A percentile compares a stretch with the other conserved stretches of the same genome.
Conservation (phyloP, 64 coral and sea anemone genomes). For the Stichodactyla mertensii region DNA sequence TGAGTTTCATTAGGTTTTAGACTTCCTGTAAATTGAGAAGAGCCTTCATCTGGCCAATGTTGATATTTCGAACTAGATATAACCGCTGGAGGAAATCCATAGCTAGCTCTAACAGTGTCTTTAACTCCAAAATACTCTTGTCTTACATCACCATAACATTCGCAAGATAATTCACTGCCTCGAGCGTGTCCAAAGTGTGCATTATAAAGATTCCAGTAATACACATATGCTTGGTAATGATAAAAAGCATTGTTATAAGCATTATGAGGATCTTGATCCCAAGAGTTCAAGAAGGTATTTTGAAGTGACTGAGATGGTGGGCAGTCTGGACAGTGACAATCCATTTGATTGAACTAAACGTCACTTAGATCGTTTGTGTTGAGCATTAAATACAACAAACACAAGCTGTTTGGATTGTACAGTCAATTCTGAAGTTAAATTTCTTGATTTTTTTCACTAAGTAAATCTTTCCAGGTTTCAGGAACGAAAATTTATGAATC, state of each 20-base stretch:
- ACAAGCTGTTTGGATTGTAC: too few relatives aligned
- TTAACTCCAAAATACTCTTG: not conserved
- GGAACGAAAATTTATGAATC: not conserved
- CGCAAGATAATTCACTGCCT: not conserved
- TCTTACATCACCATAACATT: not conserved
- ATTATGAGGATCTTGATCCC: not conserved
- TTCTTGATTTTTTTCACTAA: too few relatives aligned
- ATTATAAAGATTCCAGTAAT: conserved; percentile 19
- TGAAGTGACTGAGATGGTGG: not conserved
- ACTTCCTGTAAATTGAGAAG: not conserved
- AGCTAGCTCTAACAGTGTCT: too few relatives aligned
- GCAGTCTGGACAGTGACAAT: not conserved
- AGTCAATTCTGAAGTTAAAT: too few relatives aligned
- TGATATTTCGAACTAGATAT: not conserved
- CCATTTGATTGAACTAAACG: not conserved
- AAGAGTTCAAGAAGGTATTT: not conserved
- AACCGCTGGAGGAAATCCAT: not conserved
- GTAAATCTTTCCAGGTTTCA: too few relatives aligned
- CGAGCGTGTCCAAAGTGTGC: not conserved
- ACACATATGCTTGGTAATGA: not conserved
- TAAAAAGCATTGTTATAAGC: conserved; percentile 8
- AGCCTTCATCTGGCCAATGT: not conserved
- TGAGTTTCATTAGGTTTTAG: not conserved
- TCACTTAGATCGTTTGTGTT: too few relatives aligned
- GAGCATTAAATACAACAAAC: too few relatives aligned